A percentile compares a stretch with the other conserved stretches of the same genome.
These are phyloP conservation scores for Malurus leucopterus DNA, from an alignment of 2,797 vertebrate species.

Conservation along the genomic window DNA sequence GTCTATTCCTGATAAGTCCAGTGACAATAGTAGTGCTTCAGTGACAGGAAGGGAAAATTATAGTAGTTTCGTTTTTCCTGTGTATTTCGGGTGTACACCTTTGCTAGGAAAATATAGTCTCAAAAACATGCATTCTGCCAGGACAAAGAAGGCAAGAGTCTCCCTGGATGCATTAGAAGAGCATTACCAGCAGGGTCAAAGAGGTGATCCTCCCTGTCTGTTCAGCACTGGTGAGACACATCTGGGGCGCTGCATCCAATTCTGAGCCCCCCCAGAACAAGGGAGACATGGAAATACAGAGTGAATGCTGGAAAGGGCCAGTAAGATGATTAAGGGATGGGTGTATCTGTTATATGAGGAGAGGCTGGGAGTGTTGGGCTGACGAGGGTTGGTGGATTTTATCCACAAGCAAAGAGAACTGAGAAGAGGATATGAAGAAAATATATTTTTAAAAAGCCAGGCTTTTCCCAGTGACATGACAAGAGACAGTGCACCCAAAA, in stretches of 20 bases:
- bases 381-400: not conserved
- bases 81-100: not conserved
- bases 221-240: not conserved
- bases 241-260: not conserved
- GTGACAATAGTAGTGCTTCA: not conserved
- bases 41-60: not conserved
- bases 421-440: not conserved
- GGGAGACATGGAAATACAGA: not conserved
- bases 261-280: not conserved
- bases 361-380: not conserved
- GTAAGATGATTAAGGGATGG: not conserved
- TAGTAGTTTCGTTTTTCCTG: not conserved
- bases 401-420: not conserved
- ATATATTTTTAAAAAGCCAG: not conserved
- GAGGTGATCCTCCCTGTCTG: not conserved
- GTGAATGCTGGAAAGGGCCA: not conserved
- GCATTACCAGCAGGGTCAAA: not conserved
- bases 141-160: not conserved
- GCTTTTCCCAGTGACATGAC: not conserved
- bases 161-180: not conserved
- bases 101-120: not conserved
- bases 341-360: not conserved
- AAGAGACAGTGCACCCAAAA: not conserved
- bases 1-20: conserved; percentile 10
- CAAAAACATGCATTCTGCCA: not conserved